Conservation (phyloP, 2,888 invertebrate species). For the Eristalis tenax region DNA sequence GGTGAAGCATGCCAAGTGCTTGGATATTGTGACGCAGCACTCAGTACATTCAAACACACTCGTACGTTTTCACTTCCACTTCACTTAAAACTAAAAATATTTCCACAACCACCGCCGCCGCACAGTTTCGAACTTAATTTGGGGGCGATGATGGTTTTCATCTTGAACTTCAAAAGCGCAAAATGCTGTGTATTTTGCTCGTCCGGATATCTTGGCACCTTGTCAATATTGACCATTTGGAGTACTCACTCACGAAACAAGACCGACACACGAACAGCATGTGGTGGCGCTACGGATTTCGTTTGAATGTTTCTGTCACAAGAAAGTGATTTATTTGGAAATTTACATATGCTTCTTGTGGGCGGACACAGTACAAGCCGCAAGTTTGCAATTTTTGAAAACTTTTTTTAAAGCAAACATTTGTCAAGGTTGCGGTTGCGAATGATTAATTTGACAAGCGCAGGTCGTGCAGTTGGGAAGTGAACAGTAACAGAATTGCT, state of each 20-base stretch:
- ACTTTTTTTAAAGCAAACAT: slow-evolving; percentile 4
- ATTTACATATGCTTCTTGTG: slow-evolving; percentile 7
- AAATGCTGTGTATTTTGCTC: neutral
- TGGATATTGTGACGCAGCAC: too few relatives aligned
- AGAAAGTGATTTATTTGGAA: slow-evolving; percentile 43
- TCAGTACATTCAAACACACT: too few relatives aligned
- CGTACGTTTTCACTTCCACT: too few relatives aligned
- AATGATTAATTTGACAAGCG: slow-evolving; percentile 43
- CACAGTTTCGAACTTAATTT: neutral
- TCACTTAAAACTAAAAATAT: neutral
- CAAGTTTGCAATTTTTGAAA: neutral
- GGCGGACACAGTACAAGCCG: neutral
- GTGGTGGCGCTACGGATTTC: neutral
- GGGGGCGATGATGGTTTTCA: neutral
- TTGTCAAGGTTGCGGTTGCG: slow-evolving; percentile 31
- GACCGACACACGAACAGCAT: neutral
- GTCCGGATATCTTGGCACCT: slow-evolving; percentile 21
- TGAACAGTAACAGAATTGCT: neutral
- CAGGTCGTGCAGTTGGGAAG: slow-evolving; percentile 1
- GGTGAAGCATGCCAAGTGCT: too few relatives aligned
- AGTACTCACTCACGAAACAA: slow-evolving; percentile 16
- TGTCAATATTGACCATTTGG: slow-evolving; percentile 31
- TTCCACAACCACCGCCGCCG: neutral
- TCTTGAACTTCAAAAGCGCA: slow-evolving; percentile 9
- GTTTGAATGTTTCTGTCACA: neutral